Evolutionary conservation across 23 tunicate species (phyloP).

Genomic region (Halocynthia roretzi): DNA sequence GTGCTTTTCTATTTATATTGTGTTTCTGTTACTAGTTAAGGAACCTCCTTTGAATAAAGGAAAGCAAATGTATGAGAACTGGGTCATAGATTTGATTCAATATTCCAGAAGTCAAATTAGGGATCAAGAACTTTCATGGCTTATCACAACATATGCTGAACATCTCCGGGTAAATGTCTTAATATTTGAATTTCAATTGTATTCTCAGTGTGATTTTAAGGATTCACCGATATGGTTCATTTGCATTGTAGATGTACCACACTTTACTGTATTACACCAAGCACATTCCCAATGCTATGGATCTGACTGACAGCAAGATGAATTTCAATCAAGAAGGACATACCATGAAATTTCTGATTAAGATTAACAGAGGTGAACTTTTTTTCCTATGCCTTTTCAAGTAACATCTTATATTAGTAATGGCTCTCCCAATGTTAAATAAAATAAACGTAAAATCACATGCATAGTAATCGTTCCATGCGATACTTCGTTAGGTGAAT

Average conservation of each 20-base stretch:
- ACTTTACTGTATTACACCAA: not conserved
- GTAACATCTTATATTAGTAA: not conserved
- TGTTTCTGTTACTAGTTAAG: not conserved
- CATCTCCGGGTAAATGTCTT: slow-evolving; percentile 1
- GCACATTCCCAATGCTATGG: slow-evolving; percentile 18
- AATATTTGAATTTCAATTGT: not conserved
- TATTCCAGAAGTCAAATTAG: not conserved
- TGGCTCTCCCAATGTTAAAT: not conserved
- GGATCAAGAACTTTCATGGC: not conserved
- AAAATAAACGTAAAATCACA: too few species aligned
- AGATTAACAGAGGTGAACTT: slow-evolving; percentile 1
- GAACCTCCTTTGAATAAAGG: slow-evolving; percentile 19
- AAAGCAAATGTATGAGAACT: slow-evolving; percentile 15
- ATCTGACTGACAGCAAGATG: not conserved
- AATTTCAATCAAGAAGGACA: slow-evolving; percentile 2
- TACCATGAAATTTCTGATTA: not conserved
- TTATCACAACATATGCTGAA: slow-evolving; percentile 6
- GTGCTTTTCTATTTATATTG: too few species aligned
- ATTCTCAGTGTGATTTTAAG: not conserved
- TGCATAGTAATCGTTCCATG: too few species aligned
- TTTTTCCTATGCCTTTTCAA: not conserved
- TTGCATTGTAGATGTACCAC: slow-evolving; percentile 17
- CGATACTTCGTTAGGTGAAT: too few species aligned
- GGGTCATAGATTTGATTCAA: slow-evolving; percentile 6
- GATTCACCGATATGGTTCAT: not conserved